Evolutionary conservation across 1,140 invertebrate species (phyloP), one percentile per base, ranked within the genome.

Genomic region (Musca domestica): DNA sequence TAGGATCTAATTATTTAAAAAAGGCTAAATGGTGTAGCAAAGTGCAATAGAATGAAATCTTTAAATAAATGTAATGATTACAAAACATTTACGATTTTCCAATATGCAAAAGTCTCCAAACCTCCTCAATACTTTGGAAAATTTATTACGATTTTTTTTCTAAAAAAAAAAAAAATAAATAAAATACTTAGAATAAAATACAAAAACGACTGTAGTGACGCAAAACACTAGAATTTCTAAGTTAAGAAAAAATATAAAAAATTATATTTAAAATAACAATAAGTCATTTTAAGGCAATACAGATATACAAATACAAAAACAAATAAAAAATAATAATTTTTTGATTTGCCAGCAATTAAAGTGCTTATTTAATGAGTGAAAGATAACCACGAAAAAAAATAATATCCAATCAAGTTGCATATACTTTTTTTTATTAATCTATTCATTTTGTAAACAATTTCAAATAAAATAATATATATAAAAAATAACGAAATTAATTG

Each of bases 101-200:
- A 56, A 15, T 56, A 56, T 56, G 52, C 27, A 56, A 56, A 56
- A 56, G 52, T 56, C 52, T 56, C 52, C 52, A 56, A 41, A 41
- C 34, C 6, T 41, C 10, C 27, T n/a, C n/a, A n/a, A n/a, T n/a
- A n/a, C n/a, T 30, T 30, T n/a, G 3, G 22, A 20, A 54, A n/a
- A 12, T 20, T n/a, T 23, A 27, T 3, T 27, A 12, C 3, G 12
- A 56, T 15, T 56, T 0, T 41, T n/a, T n/a, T n/a, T n/a, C n/a
- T 27, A 27, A 1, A 15, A 15, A n/a, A 56, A 56, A 27, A 27
- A 9, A 41, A 27, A 27, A n/a, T n/a, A 56, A 27, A 25, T n/a
- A 54, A 22, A 23, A 14, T 15, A 3, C 12, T 27, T 56, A 56
- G 15, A n/a, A 15, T 15, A 5, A 54, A n/a, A n/a, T 10, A n/a